phyloP scores from a whole-genome alignment of 2,888 invertebrate species.

The Caenorhabditis sulstoni region DNA sequence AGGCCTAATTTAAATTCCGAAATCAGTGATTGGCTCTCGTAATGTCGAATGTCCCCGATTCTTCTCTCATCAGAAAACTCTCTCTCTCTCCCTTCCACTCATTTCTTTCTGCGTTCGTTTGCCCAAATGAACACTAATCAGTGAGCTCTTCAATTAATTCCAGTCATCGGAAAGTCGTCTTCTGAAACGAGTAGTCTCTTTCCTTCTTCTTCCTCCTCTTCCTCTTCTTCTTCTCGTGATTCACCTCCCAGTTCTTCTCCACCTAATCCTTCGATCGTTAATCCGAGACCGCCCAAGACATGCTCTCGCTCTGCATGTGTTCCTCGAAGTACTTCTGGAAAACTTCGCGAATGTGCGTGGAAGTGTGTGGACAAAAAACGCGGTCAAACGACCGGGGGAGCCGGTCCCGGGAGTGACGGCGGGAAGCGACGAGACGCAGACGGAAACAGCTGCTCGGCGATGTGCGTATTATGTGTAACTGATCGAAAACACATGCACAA shows the following conservation, averaged over 20 bases:
- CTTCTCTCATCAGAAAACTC: too few relatives aligned
- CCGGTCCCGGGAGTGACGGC: slow-evolving; percentile 11
- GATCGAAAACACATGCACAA: slow-evolving; percentile 58
- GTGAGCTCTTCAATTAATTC: not conserved
- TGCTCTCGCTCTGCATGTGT: slow-evolving; percentile 41
- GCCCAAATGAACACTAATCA: not conserved
- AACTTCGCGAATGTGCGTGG: slow-evolving; percentile 4
- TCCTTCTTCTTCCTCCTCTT: not conserved
- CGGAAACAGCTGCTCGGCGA: slow-evolving; percentile 55
- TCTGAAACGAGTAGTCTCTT: not conserved
- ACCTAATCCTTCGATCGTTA: slow-evolving; percentile 32
- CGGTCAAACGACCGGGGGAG: slow-evolving; percentile 46
- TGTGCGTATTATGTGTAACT: slow-evolving; percentile 58
- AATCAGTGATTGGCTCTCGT: too few relatives aligned
- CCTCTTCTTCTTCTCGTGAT: slow-evolving; percentile 6
- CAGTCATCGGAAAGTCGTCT: not conserved
- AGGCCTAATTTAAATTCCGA: too few relatives aligned
- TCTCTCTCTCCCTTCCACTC: not conserved
- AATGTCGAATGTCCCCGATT: too few relatives aligned
- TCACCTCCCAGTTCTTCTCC: slow-evolving; percentile 5
- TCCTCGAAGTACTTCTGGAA: slow-evolving; percentile 54
- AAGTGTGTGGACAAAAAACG: slow-evolving; percentile 43
- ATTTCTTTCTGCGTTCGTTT: not conserved
- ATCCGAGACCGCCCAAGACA: slow-evolving; percentile 33
- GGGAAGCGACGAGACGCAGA: slow-evolving; percentile 37